A percentile compares a stretch with the other conserved stretches of the same genome.
Conservation (phyloP, 2,113 vertebrate genomes). For the Leucoraja erinaceus region DNA sequence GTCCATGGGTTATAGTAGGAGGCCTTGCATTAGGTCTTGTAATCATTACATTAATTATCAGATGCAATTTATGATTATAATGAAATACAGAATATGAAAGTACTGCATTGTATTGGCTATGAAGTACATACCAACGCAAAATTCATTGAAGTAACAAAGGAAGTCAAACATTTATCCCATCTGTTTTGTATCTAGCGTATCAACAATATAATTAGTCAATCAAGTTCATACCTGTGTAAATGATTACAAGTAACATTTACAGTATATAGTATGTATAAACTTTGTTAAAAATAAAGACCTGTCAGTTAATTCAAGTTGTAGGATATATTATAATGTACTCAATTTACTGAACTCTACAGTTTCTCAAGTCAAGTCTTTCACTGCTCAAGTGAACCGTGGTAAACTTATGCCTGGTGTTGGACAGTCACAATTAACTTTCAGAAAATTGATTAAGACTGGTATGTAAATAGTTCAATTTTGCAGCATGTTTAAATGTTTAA, state of each 20-base stretch:
- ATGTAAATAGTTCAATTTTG: not conserved
- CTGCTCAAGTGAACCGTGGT: constrained; percentile 42
- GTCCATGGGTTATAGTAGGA: not conserved
- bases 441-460: constrained; percentile 49
- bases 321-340: not conserved
- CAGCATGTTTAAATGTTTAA: not conserved
- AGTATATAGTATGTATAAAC: not conserved
- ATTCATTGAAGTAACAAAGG: not conserved
- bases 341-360: constrained; percentile 18
- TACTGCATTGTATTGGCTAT: not conserved
- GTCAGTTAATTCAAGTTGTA: not conserved
- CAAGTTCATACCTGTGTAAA: not conserved
- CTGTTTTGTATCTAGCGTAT: not conserved
- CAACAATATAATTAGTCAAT: not conserved
- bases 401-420: constrained; percentile 41
- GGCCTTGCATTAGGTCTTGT: not conserved
- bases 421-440: constrained; percentile 42
- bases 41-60: not conserved
- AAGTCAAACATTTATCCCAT: not conserved
- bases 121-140: not conserved
- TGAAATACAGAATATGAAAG: not conserved
- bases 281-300: too few relatives aligned
- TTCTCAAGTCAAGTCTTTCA: constrained; percentile 33
- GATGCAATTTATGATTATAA: not conserved
- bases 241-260: not conserved